These are phyloP conservation scores for Ceratina australensis DNA, from an alignment of 1,140 invertebrate species.

Conservation along the genomic window DNA sequence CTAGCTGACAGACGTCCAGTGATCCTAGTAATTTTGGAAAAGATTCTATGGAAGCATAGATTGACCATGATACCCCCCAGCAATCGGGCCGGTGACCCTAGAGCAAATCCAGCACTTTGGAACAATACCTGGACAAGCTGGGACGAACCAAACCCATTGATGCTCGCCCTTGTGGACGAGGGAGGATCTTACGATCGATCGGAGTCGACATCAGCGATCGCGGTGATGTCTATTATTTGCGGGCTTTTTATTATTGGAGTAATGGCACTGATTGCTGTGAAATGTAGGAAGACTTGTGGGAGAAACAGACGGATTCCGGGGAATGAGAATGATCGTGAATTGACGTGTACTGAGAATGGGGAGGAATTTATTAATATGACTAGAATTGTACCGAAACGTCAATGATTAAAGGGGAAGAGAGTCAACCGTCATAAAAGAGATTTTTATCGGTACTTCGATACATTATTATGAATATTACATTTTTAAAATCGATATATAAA, in stretches of 20 bases:
- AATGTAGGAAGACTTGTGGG: neutral
- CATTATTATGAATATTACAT: too few species aligned
- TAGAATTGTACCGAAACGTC: neutral
- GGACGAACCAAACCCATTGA: conserved; percentile 73
- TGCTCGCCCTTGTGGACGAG: conserved; percentile 1
- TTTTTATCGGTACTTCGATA: too few species aligned
- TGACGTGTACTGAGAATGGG: neutral
- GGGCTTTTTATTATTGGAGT: conserved; percentile 48
- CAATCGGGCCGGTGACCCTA: conserved; percentile 80
- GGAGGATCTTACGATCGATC: neutral
- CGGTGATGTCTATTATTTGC: conserved; percentile 48
- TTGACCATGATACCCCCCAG: conserved; percentile 77
- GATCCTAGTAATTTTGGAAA: conserved; percentile 77
- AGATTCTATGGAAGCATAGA: conserved; percentile 76
- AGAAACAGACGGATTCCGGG: neutral
- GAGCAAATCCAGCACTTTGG: conserved; percentile 80
- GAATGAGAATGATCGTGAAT: neutral
- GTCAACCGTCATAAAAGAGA: too few species aligned
- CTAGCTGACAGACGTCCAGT: conserved; percentile 79
- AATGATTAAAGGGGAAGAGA: too few species aligned
- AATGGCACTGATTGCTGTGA: conserved; percentile 45
- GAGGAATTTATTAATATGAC: neutral
- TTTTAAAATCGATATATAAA: too few species aligned
- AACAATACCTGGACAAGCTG: conserved; percentile 82
- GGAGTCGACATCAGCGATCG: conserved; percentile 30